These are phyloP conservation scores for Calypte anna DNA, from an alignment of 2,113 vertebrate genomes.

Conservation along the genomic window DNA sequence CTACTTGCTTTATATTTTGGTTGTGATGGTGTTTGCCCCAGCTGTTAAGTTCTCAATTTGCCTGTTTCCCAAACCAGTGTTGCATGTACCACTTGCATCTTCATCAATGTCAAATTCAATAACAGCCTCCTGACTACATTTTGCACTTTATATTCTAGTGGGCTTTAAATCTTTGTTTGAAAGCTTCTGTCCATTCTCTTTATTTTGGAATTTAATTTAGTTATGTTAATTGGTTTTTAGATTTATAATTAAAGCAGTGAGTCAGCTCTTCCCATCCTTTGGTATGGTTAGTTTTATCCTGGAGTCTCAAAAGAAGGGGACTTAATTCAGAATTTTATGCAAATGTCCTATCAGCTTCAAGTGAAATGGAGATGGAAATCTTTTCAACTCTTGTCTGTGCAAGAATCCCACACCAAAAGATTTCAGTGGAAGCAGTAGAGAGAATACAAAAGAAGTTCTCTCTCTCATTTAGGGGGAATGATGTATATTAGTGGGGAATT, in stretches of 20 bases:
- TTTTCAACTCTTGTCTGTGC: background rate
- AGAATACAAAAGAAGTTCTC: background rate
- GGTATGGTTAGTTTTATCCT: background rate
- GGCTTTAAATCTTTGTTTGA: slow-evolving; percentile 35
- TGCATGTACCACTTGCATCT: background rate
- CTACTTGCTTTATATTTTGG: background rate
- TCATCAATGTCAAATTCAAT: slow-evolving; percentile 20
- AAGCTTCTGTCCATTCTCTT: background rate
- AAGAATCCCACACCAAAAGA: background rate
- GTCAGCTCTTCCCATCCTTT: background rate
- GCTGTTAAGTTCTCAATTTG: background rate
- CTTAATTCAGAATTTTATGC: slow-evolving; percentile 27
- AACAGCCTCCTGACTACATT: background rate
- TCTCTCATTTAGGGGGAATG: background rate
- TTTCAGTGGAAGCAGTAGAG: background rate
- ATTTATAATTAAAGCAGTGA: slow-evolving; percentile 49
- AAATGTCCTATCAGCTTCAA: slow-evolving; percentile 35
- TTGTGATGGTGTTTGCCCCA: background rate
- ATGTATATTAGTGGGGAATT: background rate
- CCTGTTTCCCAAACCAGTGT: background rate
- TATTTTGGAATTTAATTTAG: slow-evolving; percentile 48
- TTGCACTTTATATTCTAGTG: slow-evolving; percentile 20
- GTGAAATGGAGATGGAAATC: background rate
- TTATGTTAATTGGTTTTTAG: slow-evolving; percentile 48
- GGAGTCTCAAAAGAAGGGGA: background rate